These are phyloP conservation scores for Lordiphosa clarofinis DNA, from an alignment of 1,140 invertebrate genomes.

Conservation along the genomic window DNA sequence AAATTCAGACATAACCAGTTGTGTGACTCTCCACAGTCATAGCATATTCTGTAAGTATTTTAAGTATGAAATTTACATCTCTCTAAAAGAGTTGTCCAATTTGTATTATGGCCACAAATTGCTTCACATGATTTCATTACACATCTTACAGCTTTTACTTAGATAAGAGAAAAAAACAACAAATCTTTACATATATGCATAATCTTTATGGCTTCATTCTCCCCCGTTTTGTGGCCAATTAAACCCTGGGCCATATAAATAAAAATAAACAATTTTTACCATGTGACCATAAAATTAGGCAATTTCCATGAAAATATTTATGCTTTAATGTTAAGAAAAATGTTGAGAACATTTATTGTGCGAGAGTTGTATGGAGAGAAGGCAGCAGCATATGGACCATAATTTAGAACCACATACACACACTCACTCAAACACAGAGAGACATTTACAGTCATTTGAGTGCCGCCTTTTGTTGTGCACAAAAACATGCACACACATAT, in stretches of 20 bases:
- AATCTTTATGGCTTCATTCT: constrained; percentile 36
- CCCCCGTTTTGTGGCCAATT: constrained; percentile 49
- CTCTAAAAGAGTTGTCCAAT: no score
- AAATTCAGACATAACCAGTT: no score
- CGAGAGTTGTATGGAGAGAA: not conserved
- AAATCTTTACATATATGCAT: constrained; percentile 39
- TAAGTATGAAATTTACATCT: no score
- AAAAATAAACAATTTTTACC: constrained; percentile 66
- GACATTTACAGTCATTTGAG: constrained; percentile 56
- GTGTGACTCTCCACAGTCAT: no score
- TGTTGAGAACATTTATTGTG: constrained; percentile 61
- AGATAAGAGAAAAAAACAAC: no score
- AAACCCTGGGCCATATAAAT: constrained; percentile 63
- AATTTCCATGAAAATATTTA: constrained; percentile 69
- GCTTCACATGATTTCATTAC: no score
- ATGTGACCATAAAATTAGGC: constrained; percentile 60
- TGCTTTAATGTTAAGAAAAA: constrained; percentile 65
- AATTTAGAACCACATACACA: constrained; percentile 48
- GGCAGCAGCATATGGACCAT: constrained; percentile 43
- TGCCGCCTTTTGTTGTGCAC: constrained; percentile 57
- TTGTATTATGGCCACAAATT: no score
- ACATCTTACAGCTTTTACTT: no score
- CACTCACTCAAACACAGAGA: constrained; percentile 11
- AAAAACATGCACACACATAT: constrained; percentile 29
- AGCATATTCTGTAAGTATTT: no score